Base-by-base conservation (phyloP, 2,888 invertebrate species). In the Pammene aurita region DNA sequence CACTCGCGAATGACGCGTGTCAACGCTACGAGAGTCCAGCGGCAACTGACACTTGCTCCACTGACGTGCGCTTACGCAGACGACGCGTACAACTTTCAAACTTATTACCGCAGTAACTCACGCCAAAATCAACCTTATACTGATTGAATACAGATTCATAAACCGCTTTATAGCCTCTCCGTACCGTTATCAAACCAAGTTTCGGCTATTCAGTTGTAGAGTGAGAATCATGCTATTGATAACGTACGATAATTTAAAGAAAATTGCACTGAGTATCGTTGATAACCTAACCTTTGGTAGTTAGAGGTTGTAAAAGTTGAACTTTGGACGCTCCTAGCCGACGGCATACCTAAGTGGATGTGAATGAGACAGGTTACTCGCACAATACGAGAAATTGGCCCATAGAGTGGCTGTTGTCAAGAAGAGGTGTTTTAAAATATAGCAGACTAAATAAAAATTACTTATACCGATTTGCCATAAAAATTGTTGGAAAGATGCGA, bases 171-270 rank as follows among this genome's bases (percentile, higher is more conserved):
- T 9, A 54, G 11, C 0, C 11, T 38, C 13, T 18, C 50, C 50
- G 52, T 63, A 63, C 68, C 68, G 68, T 68, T 68, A 68, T 68
- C 68, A 68, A 63, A 38, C n/a, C 66, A 38, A 67, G 46, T 68
- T 63, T 68, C 68, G 63, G 58, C 58, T 60, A 60, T 56, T 50
- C 14, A 10, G 34, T 18, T 56, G 52, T 44, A 48, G 66, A 67
- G 63, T 64, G 68, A 64, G 68, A 63, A 68, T 68, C 68, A 68
- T 68, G 68, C 68, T 26, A 35, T 42, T 64, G 68, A 68, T 68
- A 68, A 68, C 50, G 50, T 44, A 44, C 26, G 55, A 63, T 57
- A 56, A 56, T 63, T 56, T 57, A 34, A 50, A 10, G 42, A 63
- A 54, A 63, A 67, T 57, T 67, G 67, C 62, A 63, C 60, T 14